Evolutionary conservation across 1,140 invertebrate genomes (phyloP).

Genomic region (Dryas iulia): DNA sequence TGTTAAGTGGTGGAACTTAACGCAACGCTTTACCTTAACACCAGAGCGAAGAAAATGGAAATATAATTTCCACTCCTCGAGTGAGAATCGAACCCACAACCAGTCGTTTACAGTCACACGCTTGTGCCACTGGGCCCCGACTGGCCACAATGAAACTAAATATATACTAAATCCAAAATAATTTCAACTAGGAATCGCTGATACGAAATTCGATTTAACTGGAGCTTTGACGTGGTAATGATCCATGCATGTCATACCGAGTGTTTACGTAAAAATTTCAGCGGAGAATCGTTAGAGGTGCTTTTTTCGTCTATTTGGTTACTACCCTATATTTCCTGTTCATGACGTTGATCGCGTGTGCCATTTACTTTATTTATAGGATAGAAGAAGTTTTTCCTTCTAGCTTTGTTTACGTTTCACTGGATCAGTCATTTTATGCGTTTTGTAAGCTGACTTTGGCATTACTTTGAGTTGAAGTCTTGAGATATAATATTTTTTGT

Average conservation of each 20-base stretch:
- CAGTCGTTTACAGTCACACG: too few relatives aligned
- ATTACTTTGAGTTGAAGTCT: too few relatives aligned
- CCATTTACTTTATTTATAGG: constrained; percentile 18
- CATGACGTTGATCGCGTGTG: constrained; percentile 17
- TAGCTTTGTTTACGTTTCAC: not conserved
- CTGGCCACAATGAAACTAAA: not conserved
- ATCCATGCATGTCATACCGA: not conserved
- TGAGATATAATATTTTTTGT: too few relatives aligned
- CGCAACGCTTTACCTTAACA: too few relatives aligned
- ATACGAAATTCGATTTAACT: not conserved
- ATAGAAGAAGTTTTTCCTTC: not conserved
- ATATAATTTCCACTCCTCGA: too few relatives aligned
- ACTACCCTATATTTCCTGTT: constrained; percentile 12
- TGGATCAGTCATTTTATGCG: not conserved
- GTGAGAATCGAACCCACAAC: too few relatives aligned
- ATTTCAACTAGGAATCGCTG: not conserved
- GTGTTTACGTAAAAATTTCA: constrained; percentile 16
- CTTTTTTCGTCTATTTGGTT: constrained; percentile 3
- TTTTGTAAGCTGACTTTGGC: not conserved
- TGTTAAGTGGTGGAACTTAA: too few relatives aligned
- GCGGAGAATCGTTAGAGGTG: constrained; percentile 1
- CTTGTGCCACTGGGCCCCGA: too few relatives aligned
- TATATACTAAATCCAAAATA: not conserved
- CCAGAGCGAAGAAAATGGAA: too few relatives aligned
- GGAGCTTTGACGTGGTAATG: constrained; percentile 14